Evolutionary conservation across 2,113 vertebrate genomes (phyloP).

Genomic region (Apeltes quadracus): DNA sequence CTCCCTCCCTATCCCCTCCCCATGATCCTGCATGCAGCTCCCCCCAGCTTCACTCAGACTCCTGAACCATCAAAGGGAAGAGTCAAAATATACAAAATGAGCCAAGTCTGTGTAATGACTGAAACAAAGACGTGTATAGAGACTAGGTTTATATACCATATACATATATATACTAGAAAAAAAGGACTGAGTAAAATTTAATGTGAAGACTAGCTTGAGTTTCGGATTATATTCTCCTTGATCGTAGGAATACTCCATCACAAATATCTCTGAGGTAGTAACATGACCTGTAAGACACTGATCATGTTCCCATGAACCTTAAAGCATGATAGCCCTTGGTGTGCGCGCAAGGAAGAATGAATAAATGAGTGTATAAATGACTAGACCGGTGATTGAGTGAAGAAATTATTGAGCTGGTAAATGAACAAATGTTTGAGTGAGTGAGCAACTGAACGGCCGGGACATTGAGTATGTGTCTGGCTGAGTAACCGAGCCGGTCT

Average conservation of each 20-base stretch:
- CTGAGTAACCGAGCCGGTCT: conserved; percentile 65
- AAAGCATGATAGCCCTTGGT: conserved; percentile 38
- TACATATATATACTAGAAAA: no score
- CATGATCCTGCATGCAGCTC: conserved; percentile 42
- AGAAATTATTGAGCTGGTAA: conserved; percentile 80
- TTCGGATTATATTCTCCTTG: not conserved
- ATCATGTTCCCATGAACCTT: conserved; percentile 38
- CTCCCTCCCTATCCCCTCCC: conserved; percentile 58
- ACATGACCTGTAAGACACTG: conserved; percentile 25
- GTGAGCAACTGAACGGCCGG: conserved; percentile 59
- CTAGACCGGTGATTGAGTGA: conserved; percentile 76
- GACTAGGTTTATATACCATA: no score
- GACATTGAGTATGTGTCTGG: conserved; percentile 77
- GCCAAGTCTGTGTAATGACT: conserved; percentile 56
- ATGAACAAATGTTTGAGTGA: conserved; percentile 80
- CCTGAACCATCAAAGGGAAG: conserved; percentile 73
- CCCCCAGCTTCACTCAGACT: conserved; percentile 55
- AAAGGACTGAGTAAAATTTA: conserved; percentile 3
- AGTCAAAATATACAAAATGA: conserved; percentile 71
- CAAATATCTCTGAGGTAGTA: conserved; percentile 9
- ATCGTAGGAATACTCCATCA: not conserved
- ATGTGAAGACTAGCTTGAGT: conserved; percentile 1
- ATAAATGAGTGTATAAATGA: conserved; percentile 75
- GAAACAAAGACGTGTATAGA: conserved; percentile 44
- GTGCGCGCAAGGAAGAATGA: conserved; percentile 53